Conservation (phyloP, 2,113 vertebrate species). For the Xiphophorus hellerii region DNA sequence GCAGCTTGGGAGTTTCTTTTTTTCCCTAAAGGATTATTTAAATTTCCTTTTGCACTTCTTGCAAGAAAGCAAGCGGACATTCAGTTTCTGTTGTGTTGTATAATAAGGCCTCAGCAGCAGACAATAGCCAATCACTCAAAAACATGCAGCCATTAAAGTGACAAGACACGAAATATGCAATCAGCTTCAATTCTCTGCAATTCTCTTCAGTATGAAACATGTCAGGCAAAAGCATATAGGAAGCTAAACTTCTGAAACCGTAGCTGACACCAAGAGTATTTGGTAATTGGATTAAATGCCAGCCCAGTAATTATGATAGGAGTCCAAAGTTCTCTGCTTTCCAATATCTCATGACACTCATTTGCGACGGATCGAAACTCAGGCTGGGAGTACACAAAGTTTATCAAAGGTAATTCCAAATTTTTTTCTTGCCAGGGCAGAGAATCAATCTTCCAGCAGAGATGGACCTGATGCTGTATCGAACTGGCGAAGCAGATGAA, state of each 20-base stretch:
- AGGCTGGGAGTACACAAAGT: constrained; percentile 28
- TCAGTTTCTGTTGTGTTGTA: constrained; percentile 22
- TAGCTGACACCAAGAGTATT: constrained; percentile 3
- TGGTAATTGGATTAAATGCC: constrained; percentile 45
- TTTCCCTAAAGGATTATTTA: constrained; percentile 50
- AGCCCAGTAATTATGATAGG: constrained; percentile 39
- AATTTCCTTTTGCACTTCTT: constrained; percentile 46
- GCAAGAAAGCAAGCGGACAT: constrained; percentile 24
- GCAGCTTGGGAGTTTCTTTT: constrained; percentile 58
- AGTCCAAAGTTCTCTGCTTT: constrained; percentile 41
- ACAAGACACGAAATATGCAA: constrained; percentile 33
- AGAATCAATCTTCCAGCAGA: constrained; percentile 33
- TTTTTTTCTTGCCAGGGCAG: constrained; percentile 31
- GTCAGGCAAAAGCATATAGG: not conserved
- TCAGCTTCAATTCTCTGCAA: constrained; percentile 20
- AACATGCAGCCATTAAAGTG: constrained; percentile 6
- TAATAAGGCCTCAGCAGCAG: constrained; percentile 43
- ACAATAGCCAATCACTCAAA: constrained; percentile 54
- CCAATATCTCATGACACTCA: constrained; percentile 37
- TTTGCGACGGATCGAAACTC: not conserved
- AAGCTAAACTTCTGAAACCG: not conserved
- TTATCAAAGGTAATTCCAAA: constrained; percentile 37
- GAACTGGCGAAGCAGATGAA: constrained; percentile 46
- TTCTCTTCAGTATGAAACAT: constrained; percentile 28
- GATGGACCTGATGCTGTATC: constrained; percentile 31